These are phyloP conservation scores for Calyptomena viridis DNA, from an alignment of 2,113 vertebrate genomes.

Conservation along the genomic window DNA sequence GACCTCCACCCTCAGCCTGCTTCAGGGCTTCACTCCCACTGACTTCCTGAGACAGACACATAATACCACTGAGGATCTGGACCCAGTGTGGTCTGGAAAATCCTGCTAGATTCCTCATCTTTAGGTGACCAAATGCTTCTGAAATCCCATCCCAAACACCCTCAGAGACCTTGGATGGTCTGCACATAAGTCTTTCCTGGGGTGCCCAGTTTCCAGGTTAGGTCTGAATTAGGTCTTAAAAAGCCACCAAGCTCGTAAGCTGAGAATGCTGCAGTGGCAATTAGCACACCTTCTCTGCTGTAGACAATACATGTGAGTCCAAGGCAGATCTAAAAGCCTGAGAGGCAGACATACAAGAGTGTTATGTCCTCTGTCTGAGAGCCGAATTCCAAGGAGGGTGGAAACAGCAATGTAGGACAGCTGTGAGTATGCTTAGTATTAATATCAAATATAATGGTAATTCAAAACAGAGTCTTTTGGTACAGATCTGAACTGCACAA, in stretches of 20 bases:
- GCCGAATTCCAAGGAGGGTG: slow-evolving; percentile 62
- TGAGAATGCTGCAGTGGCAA: neutral
- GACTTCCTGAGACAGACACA: neutral
- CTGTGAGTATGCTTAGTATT: slow-evolving; percentile 72
- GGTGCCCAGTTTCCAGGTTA: neutral
- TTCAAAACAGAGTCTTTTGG: slow-evolving; percentile 75
- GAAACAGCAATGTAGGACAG: slow-evolving; percentile 72
- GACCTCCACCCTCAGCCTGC: neutral
- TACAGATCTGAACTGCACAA: slow-evolving; percentile 59
- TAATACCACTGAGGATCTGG: neutral
- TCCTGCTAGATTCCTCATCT: neutral
- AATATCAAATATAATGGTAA: slow-evolving; percentile 76
- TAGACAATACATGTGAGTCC: neutral
- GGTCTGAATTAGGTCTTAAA: neutral
- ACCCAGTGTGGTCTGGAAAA: neutral
- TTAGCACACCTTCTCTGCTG: neutral
- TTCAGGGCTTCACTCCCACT: neutral
- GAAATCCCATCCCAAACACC: neutral
- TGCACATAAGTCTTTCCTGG: neutral
- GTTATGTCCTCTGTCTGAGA: slow-evolving; percentile 70
- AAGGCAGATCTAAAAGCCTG: neutral
- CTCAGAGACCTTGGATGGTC: neutral
- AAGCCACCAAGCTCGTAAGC: neutral
- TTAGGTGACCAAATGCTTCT: neutral
- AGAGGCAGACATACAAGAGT: slow-evolving; percentile 44